Evolutionary conservation across 2,113 vertebrate species (phyloP), one percentile per base, ranked within the genome.

Genomic region (Caranx ignobilis): DNA sequence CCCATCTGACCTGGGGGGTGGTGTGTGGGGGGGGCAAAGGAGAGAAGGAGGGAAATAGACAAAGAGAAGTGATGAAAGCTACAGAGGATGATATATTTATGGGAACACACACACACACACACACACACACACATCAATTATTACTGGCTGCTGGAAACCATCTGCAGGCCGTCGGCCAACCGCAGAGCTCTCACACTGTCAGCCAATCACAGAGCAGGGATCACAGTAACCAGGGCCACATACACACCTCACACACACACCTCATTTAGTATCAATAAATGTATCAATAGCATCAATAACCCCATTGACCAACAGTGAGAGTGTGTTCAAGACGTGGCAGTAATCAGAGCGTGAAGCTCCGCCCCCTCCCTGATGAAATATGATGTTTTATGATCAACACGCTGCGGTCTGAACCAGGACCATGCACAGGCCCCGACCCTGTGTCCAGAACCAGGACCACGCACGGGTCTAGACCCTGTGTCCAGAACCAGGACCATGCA

Each of bases 71-170:
- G 43, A 26, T 37, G 18, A 76, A 55, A 1, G 8, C 56, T 71
- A 59, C 39, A 39, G 60, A 56, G 34, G 43, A 64, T 32, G 34
- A 62, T 48, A 34, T 74, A 60, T 63, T 75, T 63, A 78, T 72
- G 48, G 37, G 63, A 16, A 66, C 65, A 65, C 41, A 76, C 45
- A 67, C 45, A 61, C 15, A 45, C 35, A 34, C 31, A 60, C 75
- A 59, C 74, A 70, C 79, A 64, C 65, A 54, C 77, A 34, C 71
- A 45, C 47, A 86, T 90, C 41, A 89, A 90, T 86, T 88, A 91
- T 87, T 86, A 73, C 73, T 87, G 83, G 81, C 57, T 79, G 70
- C 21, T 75, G 32, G 43, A 76, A 67, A 78, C 56, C 16, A 56
- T 67, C 68, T 63, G 34, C 63, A 70, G 16, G 18, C 55, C 9